phyloP scores from a whole-genome alignment of 2,113 vertebrate species.

The Rhineura floridana region DNA sequence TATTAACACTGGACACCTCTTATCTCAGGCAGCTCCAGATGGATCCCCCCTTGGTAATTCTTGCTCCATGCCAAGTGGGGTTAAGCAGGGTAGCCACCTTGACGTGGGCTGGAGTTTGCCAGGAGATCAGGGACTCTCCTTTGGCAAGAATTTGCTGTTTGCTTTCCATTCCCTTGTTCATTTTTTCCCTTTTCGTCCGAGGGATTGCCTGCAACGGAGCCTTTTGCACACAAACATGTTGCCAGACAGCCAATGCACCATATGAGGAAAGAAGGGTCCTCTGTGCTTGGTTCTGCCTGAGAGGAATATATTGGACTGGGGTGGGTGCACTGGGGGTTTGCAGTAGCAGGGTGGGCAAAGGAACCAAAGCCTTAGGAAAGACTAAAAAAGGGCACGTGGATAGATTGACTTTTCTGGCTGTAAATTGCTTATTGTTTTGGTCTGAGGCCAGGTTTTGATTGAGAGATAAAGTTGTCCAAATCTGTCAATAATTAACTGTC shows the following conservation, averaged over 20 bases:
- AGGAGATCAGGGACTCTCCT: conserved; percentile 55
- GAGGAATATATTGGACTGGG: not conserved
- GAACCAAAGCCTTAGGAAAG: conserved; percentile 42
- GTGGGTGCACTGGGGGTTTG: not conserved
- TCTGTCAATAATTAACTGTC: conserved; percentile 77
- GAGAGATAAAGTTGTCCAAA: conserved; percentile 74
- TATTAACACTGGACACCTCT: conserved; percentile 93
- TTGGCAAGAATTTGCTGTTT: conserved; percentile 58
- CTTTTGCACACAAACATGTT: not conserved
- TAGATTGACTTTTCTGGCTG: conserved; percentile 63
- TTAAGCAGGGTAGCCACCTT: conserved; percentile 79
- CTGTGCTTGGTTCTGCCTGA: not conserved
- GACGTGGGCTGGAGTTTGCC: conserved; percentile 70
- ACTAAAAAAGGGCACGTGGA: conserved; percentile 52
- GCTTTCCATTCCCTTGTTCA: conserved; percentile 35
- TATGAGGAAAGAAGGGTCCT: not conserved
- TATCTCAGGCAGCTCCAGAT: conserved; percentile 90
- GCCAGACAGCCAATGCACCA: not conserved
- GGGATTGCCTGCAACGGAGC: not conserved
- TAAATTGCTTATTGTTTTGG: conserved; percentile 68
- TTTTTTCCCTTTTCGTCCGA: conserved; percentile 1
- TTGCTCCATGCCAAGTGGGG: conserved; percentile 76
- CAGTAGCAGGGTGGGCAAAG: not conserved
- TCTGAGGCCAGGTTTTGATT: conserved; percentile 69
- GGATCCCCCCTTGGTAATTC: conserved; percentile 80